A percentile compares a stretch with the other conserved stretches of the same genome.
Evolutionary conservation across 2,113 vertebrate genomes (phyloP).

Genomic region (Canis aureus): DNA sequence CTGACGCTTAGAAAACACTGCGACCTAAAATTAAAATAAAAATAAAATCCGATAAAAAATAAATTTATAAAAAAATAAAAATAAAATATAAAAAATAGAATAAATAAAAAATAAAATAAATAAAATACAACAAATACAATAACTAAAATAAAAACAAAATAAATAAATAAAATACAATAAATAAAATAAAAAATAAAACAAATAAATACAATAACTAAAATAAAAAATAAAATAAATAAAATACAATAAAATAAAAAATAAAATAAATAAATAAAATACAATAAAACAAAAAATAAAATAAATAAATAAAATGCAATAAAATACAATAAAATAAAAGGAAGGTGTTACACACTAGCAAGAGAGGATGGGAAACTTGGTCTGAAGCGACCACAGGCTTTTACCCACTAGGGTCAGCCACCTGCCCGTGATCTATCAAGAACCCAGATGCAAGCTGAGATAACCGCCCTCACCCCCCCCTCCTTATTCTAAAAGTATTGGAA

Average conservation of each 20-base stretch:
- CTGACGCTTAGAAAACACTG: not conserved
- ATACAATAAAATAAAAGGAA: not conserved
- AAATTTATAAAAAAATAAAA: not conserved
- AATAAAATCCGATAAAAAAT: too few species aligned
- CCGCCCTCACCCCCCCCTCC: not conserved
- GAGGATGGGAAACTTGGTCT: not conserved
- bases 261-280: too few species aligned
- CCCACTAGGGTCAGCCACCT: not conserved
- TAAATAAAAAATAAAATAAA: accelerated
- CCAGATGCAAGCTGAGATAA: not conserved
- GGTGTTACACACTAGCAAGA: not conserved
- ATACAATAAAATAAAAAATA: too few species aligned
- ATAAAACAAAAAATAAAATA: too few species aligned
- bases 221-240: not conserved
- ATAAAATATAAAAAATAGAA: too few species aligned
- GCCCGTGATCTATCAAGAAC: not conserved
- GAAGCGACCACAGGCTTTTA: not conserved
- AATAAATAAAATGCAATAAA: not conserved
- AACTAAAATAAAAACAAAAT: too few species aligned
- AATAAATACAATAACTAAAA: too few species aligned
- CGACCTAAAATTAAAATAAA: not conserved
- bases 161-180: too few species aligned
- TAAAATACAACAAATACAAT: too few species aligned
- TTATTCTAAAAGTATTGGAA: not conserved
- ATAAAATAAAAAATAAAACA: accelerated